phyloP scores from a whole-genome alignment of 2,113 vertebrate species.

The Crocuta crocuta region DNA sequence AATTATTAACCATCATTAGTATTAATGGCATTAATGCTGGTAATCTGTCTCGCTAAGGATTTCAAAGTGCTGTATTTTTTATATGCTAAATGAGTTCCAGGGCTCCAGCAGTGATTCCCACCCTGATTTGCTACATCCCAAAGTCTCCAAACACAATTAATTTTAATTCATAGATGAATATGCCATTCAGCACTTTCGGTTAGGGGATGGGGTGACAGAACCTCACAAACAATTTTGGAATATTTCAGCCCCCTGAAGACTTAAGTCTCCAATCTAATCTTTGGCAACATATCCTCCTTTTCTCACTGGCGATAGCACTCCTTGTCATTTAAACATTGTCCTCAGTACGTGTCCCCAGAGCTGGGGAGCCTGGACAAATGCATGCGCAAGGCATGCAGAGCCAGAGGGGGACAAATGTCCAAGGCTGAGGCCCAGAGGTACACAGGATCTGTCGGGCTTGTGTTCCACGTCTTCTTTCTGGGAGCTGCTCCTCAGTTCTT shows the following conservation, averaged over 20 bases:
- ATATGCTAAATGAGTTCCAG: constrained; percentile 60
- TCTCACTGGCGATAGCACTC: background rate
- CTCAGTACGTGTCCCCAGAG: background rate
- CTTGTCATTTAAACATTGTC: background rate
- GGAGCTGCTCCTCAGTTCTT: background rate
- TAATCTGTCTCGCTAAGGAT: constrained; percentile 73
- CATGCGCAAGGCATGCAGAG: fast-evolving
- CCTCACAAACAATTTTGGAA: constrained; percentile 54
- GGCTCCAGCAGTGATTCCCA: constrained; percentile 43
- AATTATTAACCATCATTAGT: constrained; percentile 78
- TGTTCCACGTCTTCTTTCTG: background rate
- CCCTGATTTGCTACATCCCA: constrained; percentile 58
- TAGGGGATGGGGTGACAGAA: background rate
- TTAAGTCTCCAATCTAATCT: constrained; percentile 10
- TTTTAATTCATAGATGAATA: constrained; percentile 66
- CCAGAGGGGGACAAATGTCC: background rate
- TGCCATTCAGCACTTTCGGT: constrained; percentile 6
- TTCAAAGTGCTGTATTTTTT: constrained; percentile 69
- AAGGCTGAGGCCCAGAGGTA: background rate
- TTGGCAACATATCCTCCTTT: background rate
- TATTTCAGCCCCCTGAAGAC: constrained; percentile 14
- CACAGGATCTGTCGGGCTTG: fast-evolving
- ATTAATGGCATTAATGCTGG: constrained; percentile 70
- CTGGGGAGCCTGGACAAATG: background rate
- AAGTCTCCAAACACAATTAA: constrained; percentile 76